phyloP scores from a whole-genome alignment of 1,140 invertebrate species.

The Caenorhabditis elegans region WBcel235 BX284605.5:12575501-12576000 shows the following conservation, averaged over 20 bases:
- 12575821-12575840: background rate
- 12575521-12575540: constrained; percentile 30
- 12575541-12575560: background rate
- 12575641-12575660: constrained; percentile 36
- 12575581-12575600: constrained; percentile 21
- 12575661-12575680: constrained; percentile 17
- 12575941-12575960: constrained; percentile 24
- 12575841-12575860: background rate
- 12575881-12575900: constrained; percentile 40
- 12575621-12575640: constrained; percentile 34
- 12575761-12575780: constrained; percentile 32
- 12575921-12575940: constrained; percentile 45
- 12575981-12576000: background rate
- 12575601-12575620: constrained; percentile 33
- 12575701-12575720: constrained; percentile 36
- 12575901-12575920: constrained; percentile 11
- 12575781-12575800: constrained; percentile 25
- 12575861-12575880: constrained; percentile 29
- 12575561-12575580: background rate
- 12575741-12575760: constrained; percentile 18
- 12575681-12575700: constrained; percentile 41
- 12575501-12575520: too few relatives aligned
- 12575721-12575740: constrained; percentile 43
- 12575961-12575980: background rate
- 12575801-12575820: constrained; percentile 34